Base-by-base conservation (phyloP, 2,888 invertebrate species). In the Himalopsyche anomala region DNA sequence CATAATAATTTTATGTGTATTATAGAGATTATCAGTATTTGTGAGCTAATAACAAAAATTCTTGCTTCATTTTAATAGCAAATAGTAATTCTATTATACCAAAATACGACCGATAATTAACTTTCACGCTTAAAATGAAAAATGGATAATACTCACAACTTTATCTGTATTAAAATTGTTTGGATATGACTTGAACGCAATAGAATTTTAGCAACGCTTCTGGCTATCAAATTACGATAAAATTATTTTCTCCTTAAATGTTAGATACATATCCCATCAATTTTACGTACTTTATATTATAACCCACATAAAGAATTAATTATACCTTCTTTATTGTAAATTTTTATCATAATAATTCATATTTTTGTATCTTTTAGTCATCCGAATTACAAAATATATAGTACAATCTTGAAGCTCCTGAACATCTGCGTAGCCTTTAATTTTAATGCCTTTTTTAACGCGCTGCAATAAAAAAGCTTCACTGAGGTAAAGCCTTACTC, bases 371-470 rank as follows among this genome's bases (percentile, higher is more conserved):
- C 38, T 38, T 36, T 12, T 38, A 74, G 74, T 74, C 28, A 74
- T 74, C 38, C 12, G 15, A 74, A 74, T 74, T 74, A 74, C 38
- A 74, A 38, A 74, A 15, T 74, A 74, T 36, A 74, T 15, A 74
- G 74, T 38, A 74, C 74, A 74, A 74, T 74, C 28, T 74, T 74
- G 5, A 74, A 74, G 74, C 74, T 36, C 38, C 38, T 36, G 74
- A 74, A 74, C 74, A 74, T 74, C 74, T 74, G 74, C 74, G 38
- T 11, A 74, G 74, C 74, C 74, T 74, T 74, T 74, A 74, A 74
- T 74, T 74, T 74, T 74, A 74, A 74, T 74, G 74, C 36, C 38
- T 12, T 74, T 74, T 74, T 74, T 74, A 74, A 74, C 74, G 74
- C 2, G 19, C 74, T 74, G 74, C 74, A 74, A 74, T 74, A 74